Percentiles rank a stretch among this genome's conserved stretches.
Evolutionary conservation across 2,888 invertebrate species (phyloP).

Genomic region (Phyllotreta cruciferae): DNA sequence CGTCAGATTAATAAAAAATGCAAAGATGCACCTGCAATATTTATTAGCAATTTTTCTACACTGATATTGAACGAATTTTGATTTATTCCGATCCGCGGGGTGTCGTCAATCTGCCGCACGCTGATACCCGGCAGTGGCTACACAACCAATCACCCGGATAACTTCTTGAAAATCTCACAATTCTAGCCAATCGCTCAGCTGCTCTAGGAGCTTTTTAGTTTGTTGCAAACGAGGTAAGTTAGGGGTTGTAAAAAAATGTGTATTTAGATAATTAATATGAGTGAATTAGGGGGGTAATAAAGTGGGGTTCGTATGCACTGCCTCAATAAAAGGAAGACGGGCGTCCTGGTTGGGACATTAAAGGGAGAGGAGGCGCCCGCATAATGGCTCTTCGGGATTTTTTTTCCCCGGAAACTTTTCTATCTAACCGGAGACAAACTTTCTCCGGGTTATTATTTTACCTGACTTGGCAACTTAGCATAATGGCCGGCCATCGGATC

Average conservation of each 20-base stretch:
- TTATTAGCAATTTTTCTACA: constrained; percentile 49
- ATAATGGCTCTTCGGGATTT: constrained; percentile 53
- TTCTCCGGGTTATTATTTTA: no score
- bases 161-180: no score
- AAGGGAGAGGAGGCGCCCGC: constrained; percentile 39
- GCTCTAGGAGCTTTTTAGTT: not conserved
- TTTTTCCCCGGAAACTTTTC: constrained; percentile 52
- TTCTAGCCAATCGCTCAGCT: not conserved
- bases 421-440: no score
- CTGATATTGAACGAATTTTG: constrained; percentile 53
- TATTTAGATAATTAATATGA: not conserved
- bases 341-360: constrained; percentile 48
- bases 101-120: constrained; percentile 48
- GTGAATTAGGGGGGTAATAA: not conserved
- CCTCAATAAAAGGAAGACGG: constrained; percentile 51
- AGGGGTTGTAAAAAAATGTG: not conserved
- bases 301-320: constrained; percentile 19
- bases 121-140: constrained; percentile 29
- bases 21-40: constrained; percentile 53
- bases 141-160: constrained; percentile 11
- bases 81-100: constrained; percentile 47
- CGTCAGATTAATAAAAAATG: constrained; percentile 51
- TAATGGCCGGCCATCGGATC: no score
- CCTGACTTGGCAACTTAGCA: no score
- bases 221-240: not conserved